Evolutionary conservation across 1,140 invertebrate genomes (phyloP), one percentile per base, ranked within the genome.

Genomic region (Goniozus legneri): DNA sequence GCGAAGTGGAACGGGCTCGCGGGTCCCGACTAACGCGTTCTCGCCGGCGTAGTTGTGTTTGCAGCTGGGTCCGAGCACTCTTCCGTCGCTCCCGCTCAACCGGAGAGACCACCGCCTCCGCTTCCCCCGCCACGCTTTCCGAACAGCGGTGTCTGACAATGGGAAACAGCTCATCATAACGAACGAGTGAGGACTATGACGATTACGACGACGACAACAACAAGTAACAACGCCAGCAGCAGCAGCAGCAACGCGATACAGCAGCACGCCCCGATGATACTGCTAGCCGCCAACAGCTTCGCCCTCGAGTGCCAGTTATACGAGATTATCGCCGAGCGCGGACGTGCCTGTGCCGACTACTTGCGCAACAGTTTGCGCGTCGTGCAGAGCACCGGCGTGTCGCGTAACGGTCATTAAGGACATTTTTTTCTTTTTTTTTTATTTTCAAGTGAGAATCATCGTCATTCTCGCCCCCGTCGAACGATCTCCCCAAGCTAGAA

Each of bases 111-210:
- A 71, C 82, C 81, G 65, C 82, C 82, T 60, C 82, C 82, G 67
- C 80, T 84, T 75, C 82, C 82, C 55, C 82, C 80, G 67, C 82
- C 82, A 71, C 79, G 82, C 68, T 83, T 83, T 78, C 82, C 81
- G 60, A 77, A 79, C 71, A 78, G 77, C 74, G 82, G 80, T 76
- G 82, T 84, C 77, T 84, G 82, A 84, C 82, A 82, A 78, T 82
- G 80, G 82, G 79, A 78, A 79, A 75, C 67, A 64, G 52, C 58
- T 71, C 65, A 60, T 72, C 77, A 78, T 71, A 78, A 79, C 71
- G n/a, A n/a, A n/a, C n/a, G n/a, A n/a, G n/a, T n/a, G n/a, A n/a
- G n/a, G n/a, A n/a, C n/a, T n/a, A n/a, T n/a, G n/a, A n/a, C n/a
- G n/a, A n/a, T n/a, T n/a, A n/a, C n/a, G n/a, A n/a, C n/a, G n/a